phyloP scores from a whole-genome alignment of 2,888 invertebrate genomes.

The Oxycera nigricornis region DNA sequence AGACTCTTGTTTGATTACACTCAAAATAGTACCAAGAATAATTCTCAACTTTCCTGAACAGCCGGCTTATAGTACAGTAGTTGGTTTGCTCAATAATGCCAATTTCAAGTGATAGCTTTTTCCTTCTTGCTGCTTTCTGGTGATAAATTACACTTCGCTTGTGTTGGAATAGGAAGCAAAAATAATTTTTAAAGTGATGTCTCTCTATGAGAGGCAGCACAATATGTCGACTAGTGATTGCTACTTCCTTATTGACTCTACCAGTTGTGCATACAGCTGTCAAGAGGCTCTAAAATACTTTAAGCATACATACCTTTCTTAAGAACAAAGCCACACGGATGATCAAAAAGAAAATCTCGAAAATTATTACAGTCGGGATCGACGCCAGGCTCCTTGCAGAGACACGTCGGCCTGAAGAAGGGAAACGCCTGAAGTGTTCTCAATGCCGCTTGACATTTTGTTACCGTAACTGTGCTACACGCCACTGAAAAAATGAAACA shows the following conservation, averaged over 20 bases:
- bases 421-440: slow-evolving; percentile 89
- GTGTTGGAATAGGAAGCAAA: not conserved
- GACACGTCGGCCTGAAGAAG: slow-evolving; percentile 92
- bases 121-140: not conserved
- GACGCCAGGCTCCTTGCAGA: slow-evolving; percentile 88
- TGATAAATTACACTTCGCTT: slow-evolving; percentile 24
- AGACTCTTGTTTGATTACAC: too few relatives aligned
- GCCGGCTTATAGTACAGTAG: too few relatives aligned
- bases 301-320: slow-evolving; percentile 76
- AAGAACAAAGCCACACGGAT: slow-evolving; percentile 88
- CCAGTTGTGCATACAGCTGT: slow-evolving; percentile 25
- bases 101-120: too few relatives aligned
- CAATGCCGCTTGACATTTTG: slow-evolving; percentile 90
- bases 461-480: slow-evolving; percentile 90
- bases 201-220: not conserved
- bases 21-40: too few relatives aligned
- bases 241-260: slow-evolving; percentile 30
- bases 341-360: slow-evolving; percentile 91
- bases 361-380: slow-evolving; percentile 93
- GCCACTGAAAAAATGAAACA: slow-evolving; percentile 72
- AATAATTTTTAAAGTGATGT: slow-evolving; percentile 23
- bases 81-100: too few relatives aligned
- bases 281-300: slow-evolving; percentile 20
- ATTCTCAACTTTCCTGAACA: too few relatives aligned
- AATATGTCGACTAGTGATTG: slow-evolving; percentile 12